Conservation (phyloP, 2,888 invertebrate species). For the Tetheella fluctuosa region DNA sequence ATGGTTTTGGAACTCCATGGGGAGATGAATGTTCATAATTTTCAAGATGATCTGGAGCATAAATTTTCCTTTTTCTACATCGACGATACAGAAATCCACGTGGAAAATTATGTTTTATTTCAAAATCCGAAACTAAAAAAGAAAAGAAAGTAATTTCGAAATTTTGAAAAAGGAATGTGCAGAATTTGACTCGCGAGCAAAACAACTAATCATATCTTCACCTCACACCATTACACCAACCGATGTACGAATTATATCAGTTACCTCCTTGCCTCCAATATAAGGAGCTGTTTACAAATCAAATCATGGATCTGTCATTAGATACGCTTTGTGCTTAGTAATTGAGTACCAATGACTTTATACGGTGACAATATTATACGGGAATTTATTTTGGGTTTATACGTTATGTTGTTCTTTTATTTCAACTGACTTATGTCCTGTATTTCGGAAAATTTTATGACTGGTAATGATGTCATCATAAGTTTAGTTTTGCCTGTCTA, state of each 20-base stretch:
- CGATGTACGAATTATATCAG: neutral
- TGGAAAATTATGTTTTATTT: too few species aligned
- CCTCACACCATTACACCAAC: neutral
- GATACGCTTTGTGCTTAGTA: neutral
- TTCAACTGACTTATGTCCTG: neutral
- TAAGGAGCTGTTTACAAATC: constrained; percentile 4
- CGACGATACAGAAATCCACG: too few species aligned
- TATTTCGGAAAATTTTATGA: neutral
- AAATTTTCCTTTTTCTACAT: too few species aligned
- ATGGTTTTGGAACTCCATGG: too few species aligned
- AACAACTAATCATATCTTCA: neutral
- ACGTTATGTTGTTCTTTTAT: neutral
- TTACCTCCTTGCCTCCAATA: neutral
- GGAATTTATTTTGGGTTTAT: neutral
- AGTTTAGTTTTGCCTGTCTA: too few species aligned
- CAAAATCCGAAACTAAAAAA: too few species aligned
- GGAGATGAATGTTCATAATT: too few species aligned
- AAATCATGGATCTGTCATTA: constrained; percentile 4
- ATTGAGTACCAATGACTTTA: neutral
- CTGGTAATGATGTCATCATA: too few species aligned
- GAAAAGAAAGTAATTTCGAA: too few species aligned
- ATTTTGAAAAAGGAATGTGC: too few species aligned
- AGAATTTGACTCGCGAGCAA: neutral
- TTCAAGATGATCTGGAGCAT: too few species aligned
- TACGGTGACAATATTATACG: constrained; percentile 3